Percentiles rank a stretch among this genome's conserved stretches.
Conservation (phyloP, 2,888 invertebrate species). For the Neoscelio sp. region DNA sequence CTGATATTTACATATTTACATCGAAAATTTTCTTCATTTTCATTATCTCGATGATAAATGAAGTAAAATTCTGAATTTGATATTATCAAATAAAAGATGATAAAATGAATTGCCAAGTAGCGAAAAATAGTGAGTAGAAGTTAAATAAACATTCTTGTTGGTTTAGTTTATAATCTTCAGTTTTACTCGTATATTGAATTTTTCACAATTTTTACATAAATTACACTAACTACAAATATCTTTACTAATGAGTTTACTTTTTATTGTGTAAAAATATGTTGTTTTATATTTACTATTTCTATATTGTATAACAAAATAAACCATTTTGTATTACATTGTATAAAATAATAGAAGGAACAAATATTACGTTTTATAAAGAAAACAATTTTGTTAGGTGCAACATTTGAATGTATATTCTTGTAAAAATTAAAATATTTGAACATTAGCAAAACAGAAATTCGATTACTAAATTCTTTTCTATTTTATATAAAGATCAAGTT, state of each 20-base stretch:
- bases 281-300: constrained; percentile 40
- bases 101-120: no score
- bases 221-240: constrained; percentile 56
- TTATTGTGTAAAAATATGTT: constrained; percentile 58
- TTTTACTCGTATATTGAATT: constrained; percentile 32
- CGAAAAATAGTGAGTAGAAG: no score
- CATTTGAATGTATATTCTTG: no score
- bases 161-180: constrained; percentile 27
- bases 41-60: no score
- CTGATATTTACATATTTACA: no score
- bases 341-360: neutral
- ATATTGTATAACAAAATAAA: constrained; percentile 41
- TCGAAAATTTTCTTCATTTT: neutral
- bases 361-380: constrained; percentile 14
- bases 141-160: constrained; percentile 36
- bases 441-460: no score
- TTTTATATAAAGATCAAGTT: no score
- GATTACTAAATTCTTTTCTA: no score
- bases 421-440: no score
- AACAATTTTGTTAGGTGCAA: no score
- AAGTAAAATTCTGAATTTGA: neutral
- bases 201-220: constrained; percentile 59
- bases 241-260: constrained; percentile 48
- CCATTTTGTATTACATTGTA: constrained; percentile 22
- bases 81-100: no score